Base-by-base conservation (phyloP, 2,113 vertebrate species). In the Penelope pileata region DNA sequence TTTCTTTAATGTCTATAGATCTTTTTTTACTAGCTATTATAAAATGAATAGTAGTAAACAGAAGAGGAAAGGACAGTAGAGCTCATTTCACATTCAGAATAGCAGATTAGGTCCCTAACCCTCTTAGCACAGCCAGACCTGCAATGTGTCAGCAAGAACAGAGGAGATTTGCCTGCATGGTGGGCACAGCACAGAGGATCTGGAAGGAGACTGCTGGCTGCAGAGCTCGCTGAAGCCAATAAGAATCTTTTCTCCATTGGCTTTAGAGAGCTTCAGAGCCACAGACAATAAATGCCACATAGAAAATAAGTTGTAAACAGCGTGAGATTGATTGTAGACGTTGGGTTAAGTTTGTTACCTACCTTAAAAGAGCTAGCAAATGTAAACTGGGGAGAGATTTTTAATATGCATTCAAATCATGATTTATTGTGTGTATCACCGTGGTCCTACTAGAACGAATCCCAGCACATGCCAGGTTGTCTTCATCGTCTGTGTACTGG, bases 1-100 rank as follows among this genome's bases (percentile, higher is more conserved):
- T 91, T 85, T 92, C 90, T 93, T 94, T 79, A 82, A 92, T 95
- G 88, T 91, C 92, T 91, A 91, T 95, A 94, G 92, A 92, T 53
- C 58, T 73, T 73, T 59, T 88, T 95, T 83, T 77, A 88, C 72
- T 81, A 86, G 68, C 60, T 95, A 76, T 76, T 94, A 86, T 92
- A 90, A 87, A 91, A 38, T 94, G 83, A 93, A 59, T 96, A 64
- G 80, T 84, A 93, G 66, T 94, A 86, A 95, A 85, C 56, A 88
- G 72, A 86, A 86, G 64, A 91, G 42, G 69, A 87, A 63, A 86
- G 85, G 69, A 86, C 74, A 90, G 81, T 30, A 67, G 60, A 93
- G 90, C 91, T 90, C 67, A 76, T 94, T 95, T 89, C 79, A 72
- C 86, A 80, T 93, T 83, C 90, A 82, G 94, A 86, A 51, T 36